Percentiles rank a stretch among this genome's conserved stretches.
These are phyloP conservation scores for Enteromius argenteus DNA, from an alignment of 2,797 vertebrate genomes.

Conservation along the genomic window DNA sequence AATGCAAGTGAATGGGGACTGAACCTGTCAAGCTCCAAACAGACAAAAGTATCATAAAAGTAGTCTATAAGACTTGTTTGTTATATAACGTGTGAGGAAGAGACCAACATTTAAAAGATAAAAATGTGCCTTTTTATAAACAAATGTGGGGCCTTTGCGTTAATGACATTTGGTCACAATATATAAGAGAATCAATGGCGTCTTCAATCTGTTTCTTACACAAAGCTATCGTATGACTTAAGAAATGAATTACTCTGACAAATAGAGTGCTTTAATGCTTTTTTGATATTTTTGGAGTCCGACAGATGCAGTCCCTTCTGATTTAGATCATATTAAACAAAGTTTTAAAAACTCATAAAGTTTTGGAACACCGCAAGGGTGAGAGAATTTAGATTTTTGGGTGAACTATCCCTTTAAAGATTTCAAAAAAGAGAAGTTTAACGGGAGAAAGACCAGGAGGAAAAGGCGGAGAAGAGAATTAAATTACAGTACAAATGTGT, in stretches of 20 bases:
- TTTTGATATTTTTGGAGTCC: background rate
- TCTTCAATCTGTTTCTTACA: background rate
- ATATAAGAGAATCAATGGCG: background rate
- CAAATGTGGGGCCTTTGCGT: background rate
- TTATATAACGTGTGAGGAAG: background rate
- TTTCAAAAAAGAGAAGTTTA: background rate
- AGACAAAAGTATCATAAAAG: conserved; percentile 14
- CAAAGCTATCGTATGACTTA: too few species aligned
- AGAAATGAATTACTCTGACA: background rate
- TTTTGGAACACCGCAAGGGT: too few species aligned
- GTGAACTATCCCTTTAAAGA: background rate
- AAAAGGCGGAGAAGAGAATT: conserved; percentile 17
- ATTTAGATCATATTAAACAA: background rate
- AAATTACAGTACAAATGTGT: conserved; percentile 37
- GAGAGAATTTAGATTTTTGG: background rate
- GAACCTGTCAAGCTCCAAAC: background rate
- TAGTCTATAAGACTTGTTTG: background rate
- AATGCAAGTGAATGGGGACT: background rate
- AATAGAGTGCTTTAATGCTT: background rate
- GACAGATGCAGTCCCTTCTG: background rate
- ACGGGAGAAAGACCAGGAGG: conserved; percentile 1
- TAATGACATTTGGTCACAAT: background rate
- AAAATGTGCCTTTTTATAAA: background rate
- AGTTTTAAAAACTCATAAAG: background rate
- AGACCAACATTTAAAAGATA: background rate